These are phyloP conservation scores for Rhamphomyia laevipes DNA, from an alignment of 2,888 invertebrate genomes.

Conservation along the genomic window DNA sequence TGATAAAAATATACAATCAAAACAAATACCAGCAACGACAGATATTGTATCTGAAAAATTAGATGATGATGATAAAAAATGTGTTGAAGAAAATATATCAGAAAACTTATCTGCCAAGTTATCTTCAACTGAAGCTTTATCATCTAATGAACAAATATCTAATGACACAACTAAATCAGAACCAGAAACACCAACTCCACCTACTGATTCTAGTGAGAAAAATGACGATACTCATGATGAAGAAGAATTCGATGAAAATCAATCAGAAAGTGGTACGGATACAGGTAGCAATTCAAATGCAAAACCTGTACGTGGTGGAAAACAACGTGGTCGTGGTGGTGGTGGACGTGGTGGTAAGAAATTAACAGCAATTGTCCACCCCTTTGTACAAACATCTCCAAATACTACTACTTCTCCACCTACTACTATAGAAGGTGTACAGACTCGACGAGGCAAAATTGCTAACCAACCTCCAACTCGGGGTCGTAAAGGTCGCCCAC, in stretches of 20 bases:
- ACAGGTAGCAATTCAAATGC: constrained; percentile 19
- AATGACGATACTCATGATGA: constrained; percentile 26
- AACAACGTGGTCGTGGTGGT: constrained; percentile 30
- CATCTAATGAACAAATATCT: not conserved
- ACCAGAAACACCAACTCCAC: not conserved
- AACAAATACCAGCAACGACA: not conserved
- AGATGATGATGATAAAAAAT: constrained; percentile 20
- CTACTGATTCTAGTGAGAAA: not conserved
- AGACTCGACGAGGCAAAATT: constrained; percentile 43
- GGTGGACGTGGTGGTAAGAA: constrained; percentile 21
- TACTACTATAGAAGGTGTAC: constrained; percentile 38
- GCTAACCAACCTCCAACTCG: constrained; percentile 23
- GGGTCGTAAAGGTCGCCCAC: constrained; percentile 39
- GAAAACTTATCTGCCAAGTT: not conserved
- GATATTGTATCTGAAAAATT: not conserved
- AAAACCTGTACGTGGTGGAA: constrained; percentile 22
- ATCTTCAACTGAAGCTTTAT: not conserved
- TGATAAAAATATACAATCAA: not conserved
- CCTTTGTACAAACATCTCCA: constrained; percentile 26
- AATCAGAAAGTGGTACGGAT: constrained; percentile 12
- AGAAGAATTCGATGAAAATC: constrained; percentile 25
- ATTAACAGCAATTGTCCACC: constrained; percentile 1
- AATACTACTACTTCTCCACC: constrained; percentile 31
- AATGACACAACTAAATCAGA: constrained; percentile 7
- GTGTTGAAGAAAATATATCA: not conserved